Evolutionary conservation across 2,797 vertebrate species (phyloP).

Genomic region (Gymnothorax javanicus): DNA sequence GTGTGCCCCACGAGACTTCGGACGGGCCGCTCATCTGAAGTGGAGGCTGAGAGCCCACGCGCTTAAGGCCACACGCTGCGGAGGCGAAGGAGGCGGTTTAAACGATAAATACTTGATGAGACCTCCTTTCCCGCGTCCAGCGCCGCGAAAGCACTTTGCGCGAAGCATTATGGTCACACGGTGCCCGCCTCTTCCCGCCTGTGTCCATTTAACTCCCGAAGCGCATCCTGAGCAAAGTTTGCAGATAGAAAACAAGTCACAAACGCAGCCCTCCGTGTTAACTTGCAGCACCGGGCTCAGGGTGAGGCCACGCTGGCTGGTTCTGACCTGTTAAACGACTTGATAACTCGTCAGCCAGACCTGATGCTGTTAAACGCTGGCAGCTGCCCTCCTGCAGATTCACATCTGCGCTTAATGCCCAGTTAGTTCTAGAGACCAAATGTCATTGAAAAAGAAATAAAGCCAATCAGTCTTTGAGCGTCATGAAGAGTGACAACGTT

Average conservation of each 20-base stretch:
- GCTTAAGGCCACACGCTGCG: neutral
- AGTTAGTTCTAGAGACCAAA: neutral
- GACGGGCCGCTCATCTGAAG: neutral
- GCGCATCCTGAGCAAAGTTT: neutral
- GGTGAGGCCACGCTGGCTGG: neutral
- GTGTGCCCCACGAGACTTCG: conserved; percentile 2
- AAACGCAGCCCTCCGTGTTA: too few species aligned
- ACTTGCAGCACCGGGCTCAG: too few species aligned
- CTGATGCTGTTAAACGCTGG: neutral
- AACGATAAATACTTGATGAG: neutral
- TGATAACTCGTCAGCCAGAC: neutral
- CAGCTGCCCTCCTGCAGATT: too few species aligned
- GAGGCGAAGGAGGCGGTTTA: neutral
- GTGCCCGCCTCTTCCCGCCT: neutral
- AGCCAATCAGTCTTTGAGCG: neutral
- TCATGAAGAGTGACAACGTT: neutral
- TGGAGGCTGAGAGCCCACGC: neutral
- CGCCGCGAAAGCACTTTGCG: neutral
- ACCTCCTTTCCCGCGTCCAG: neutral
- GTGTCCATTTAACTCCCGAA: neutral
- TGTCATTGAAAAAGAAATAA: neutral
- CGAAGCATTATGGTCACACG: neutral
- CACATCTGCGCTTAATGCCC: too few species aligned
- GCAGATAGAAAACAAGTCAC: too few species aligned
- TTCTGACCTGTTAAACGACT: neutral